phyloP scores from a whole-genome alignment of 1,140 invertebrate genomes.

The Epicauta chinensis region DNA sequence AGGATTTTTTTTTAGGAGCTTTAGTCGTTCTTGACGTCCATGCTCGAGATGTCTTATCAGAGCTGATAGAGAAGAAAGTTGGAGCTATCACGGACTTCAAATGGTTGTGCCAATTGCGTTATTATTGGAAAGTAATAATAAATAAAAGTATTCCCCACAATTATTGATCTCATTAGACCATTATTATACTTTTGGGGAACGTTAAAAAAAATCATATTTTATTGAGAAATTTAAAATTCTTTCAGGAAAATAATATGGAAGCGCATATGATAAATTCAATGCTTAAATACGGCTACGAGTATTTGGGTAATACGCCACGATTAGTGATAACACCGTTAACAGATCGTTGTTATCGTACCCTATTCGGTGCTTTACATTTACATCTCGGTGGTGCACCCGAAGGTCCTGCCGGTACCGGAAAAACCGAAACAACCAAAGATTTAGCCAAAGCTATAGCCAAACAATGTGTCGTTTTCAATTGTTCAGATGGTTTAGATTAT shows the following conservation, averaged over 20 bases:
- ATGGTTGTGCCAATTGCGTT: conserved; percentile 84
- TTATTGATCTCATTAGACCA: no score
- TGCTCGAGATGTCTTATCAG: conserved; percentile 75
- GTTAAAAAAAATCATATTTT: no score
- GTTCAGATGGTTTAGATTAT: conserved; percentile 89
- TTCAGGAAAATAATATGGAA: conserved; percentile 58
- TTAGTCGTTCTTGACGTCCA: conserved; percentile 91
- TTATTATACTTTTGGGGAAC: no score
- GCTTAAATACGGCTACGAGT: conserved; percentile 91
- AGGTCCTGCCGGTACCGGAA: conserved; percentile 92
- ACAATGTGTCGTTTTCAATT: conserved; percentile 96
- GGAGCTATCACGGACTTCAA: conserved; percentile 73
- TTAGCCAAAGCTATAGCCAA: conserved; percentile 93
- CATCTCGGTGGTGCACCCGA: conserved; percentile 84
- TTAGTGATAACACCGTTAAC: conserved; percentile 89
- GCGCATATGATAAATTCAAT: conserved; percentile 90
- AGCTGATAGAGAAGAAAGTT: conserved; percentile 64
- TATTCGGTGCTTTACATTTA: conserved; percentile 85
- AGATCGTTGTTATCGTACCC: conserved; percentile 86
- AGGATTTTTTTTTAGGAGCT: conserved; percentile 53
- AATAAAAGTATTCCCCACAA: neutral
- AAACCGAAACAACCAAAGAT: conserved; percentile 96
- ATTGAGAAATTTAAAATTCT: neutral
- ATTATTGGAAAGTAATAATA: conserved; percentile 82
- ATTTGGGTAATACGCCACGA: conserved; percentile 83